Base-by-base conservation (phyloP, 2,113 vertebrate species). In the Sorex fumeus region DNA sequence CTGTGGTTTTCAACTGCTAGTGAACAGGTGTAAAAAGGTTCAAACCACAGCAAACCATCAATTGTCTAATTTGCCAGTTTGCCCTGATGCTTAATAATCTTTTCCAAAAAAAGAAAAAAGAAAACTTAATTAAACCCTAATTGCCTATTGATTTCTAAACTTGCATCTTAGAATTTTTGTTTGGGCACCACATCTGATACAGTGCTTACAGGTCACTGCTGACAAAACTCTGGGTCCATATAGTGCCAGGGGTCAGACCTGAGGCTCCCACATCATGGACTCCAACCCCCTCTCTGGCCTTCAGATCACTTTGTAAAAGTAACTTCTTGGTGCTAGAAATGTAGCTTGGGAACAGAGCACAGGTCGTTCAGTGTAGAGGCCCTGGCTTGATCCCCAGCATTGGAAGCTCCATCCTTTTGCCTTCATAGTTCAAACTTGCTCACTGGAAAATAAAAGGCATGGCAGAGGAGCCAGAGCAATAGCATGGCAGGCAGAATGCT, bases 361-460 rank as follows among this genome's bases (percentile, higher is more conserved):
- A 90, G 50, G 50, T 11, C 16, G 4, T 57, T 57, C 32, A 11
- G 11, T 53, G 16, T 53, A 53, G 50, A 11, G 16, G 50, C 50
- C 50, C 16, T 53, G 50, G 50, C 11, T 53, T 53, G 50, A 53
- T 53, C 50, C 50, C 50, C 50, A 53, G 50, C 50, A 11, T 9
- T 53, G 50, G 11, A 53, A 53, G 50, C 50, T 18, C 50, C 11
- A 11, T 40, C 40, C 40, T 82, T 93, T 70, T 72, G 34, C 67
- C n/a, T 83, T 91, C 72, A 50, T 10, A 11, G 16, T n/a, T 78
- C 60, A 60, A 76, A 81, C 70, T 60, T 90, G 81, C 47, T 87
- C 90, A 30, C 27, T 47, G 83, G 57, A 93, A 88, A 70, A 94
- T 82, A 91, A 83, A 86, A 70, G 40, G 40, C 40, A 40, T 40